Evolutionary conservation across 1,140 invertebrate genomes (phyloP).

Genomic region (Oreohelix idahoensis): DNA sequence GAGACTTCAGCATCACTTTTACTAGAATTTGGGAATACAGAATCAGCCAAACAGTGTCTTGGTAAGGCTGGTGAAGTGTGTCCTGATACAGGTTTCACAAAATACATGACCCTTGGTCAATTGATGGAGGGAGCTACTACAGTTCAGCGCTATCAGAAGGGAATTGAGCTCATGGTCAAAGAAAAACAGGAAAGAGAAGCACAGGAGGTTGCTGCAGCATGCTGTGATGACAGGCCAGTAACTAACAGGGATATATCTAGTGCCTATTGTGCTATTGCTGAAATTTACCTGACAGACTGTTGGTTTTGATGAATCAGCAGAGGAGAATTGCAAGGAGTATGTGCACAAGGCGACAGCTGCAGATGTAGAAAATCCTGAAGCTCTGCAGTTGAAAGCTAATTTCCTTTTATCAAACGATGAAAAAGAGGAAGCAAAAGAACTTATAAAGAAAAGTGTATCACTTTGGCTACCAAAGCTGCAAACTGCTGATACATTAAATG

Average conservation of each 20-base stretch:
- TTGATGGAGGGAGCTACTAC: slow-evolving; percentile 68
- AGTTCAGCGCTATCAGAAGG: slow-evolving; percentile 71
- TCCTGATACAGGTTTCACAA: slow-evolving; percentile 71
- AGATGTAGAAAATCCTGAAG: slow-evolving; percentile 72
- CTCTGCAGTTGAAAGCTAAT: slow-evolving; percentile 70
- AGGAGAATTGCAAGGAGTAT: slow-evolving; percentile 66
- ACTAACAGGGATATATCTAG: slow-evolving; percentile 68
- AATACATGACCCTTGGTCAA: slow-evolving; percentile 74
- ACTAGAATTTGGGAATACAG: slow-evolving; percentile 70
- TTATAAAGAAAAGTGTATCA: slow-evolving; percentile 68
- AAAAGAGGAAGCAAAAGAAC: slow-evolving; percentile 65
- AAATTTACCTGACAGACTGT: slow-evolving; percentile 74
- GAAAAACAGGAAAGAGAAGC: slow-evolving; percentile 54
- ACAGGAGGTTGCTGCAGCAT: slow-evolving; percentile 58
- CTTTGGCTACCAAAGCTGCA: slow-evolving; percentile 69
- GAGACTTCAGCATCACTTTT: slow-evolving; percentile 69
- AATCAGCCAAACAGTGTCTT: slow-evolving; percentile 72
- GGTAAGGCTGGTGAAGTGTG: slow-evolving; percentile 67
- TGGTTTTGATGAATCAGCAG: slow-evolving; percentile 72
- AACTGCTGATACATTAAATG: slow-evolving; percentile 48
- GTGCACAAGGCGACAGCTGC: slow-evolving; percentile 68
- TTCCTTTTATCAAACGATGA: slow-evolving; percentile 70
- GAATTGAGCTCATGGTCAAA: slow-evolving; percentile 70
- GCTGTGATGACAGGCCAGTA: slow-evolving; percentile 47
- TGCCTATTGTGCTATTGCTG: slow-evolving; percentile 73